Percentiles rank a stretch among this genome's conserved stretches.
phyloP scores from a whole-genome alignment of 2,888 invertebrate genomes.

The Drosophila sordidula region DNA sequence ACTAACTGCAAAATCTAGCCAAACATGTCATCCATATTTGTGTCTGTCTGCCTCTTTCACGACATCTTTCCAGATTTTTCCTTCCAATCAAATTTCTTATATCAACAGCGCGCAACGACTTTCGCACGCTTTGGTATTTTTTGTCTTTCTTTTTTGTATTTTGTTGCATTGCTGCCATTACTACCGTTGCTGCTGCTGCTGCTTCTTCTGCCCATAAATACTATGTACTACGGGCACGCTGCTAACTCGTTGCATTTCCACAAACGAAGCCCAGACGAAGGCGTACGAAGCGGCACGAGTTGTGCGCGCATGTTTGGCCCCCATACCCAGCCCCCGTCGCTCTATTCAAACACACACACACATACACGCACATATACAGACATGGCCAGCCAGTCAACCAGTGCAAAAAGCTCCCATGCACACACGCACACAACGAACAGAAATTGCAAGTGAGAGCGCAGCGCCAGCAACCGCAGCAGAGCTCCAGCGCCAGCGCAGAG shows the following conservation, averaged over 20 bases:
- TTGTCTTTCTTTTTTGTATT: conserved; percentile 26
- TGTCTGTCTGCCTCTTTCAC: conserved; percentile 35
- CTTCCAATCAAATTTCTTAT: conserved; percentile 46
- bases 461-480: conserved; percentile 24
- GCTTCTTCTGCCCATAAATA: conserved; percentile 67
- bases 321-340: conserved; percentile 10
- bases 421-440: conserved; percentile 28
- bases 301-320: conserved; percentile 70
- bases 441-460: conserved; percentile 66
- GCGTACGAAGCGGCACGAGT: conserved; percentile 61
- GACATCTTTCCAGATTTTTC: conserved; percentile 45
- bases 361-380: neutral
- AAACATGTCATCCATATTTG: conserved; percentile 33
- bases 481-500: conserved; percentile 75
- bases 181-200: conserved; percentile 52
- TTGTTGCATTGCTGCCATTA: conserved; percentile 58
- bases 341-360: conserved; percentile 5
- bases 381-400: conserved; percentile 58
- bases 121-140: conserved; percentile 70
- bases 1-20: conserved; percentile 24
- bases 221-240: conserved; percentile 68
- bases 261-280: conserved; percentile 55
- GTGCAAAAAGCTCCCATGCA: conserved; percentile 58
- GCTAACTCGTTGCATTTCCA: conserved; percentile 63
- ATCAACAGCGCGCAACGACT: conserved; percentile 56